Percentiles rank a stretch among this genome's conserved stretches.
Conservation (phyloP, 2,113 vertebrate species). For the Ceyx margarethae region DNA sequence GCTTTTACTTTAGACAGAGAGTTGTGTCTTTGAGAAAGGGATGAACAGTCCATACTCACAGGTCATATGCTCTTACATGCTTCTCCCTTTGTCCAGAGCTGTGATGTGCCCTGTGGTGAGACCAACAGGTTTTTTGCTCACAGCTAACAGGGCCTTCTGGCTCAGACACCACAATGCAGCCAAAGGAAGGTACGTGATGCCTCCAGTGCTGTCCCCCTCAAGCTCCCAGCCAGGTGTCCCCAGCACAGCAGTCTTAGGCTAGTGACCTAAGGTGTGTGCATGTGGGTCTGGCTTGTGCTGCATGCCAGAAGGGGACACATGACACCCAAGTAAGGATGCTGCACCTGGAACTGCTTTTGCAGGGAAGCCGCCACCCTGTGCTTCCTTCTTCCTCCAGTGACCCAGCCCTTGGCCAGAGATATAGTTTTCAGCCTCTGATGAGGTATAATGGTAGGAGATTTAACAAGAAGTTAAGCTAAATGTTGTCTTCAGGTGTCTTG, state of each 20-base stretch:
- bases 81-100: not conserved
- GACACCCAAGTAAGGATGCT: not conserved
- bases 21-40: not conserved
- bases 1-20: not conserved
- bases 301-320: fast-evolving
- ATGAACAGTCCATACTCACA: not conserved
- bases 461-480: not conserved
- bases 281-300: fast-evolving
- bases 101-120: not conserved
- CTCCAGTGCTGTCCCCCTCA: not conserved
- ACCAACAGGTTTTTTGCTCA: not conserved
- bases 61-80: fast-evolving
- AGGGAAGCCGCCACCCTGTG: not conserved
- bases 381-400: fast-evolving
- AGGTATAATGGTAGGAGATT: fast-evolving
- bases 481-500: not conserved
- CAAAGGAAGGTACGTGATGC: fast-evolving
- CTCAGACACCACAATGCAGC: not conserved
- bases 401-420: not conserved
- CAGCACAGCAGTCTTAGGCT: not conserved
- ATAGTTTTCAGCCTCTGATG: fast-evolving
- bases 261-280: not conserved
- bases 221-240: not conserved
- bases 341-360: not conserved
- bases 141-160: not conserved